Evolutionary conservation across 2,113 vertebrate species (phyloP), one percentile per base, ranked within the genome.

Genomic region (Muscicapa adusta): DNA sequence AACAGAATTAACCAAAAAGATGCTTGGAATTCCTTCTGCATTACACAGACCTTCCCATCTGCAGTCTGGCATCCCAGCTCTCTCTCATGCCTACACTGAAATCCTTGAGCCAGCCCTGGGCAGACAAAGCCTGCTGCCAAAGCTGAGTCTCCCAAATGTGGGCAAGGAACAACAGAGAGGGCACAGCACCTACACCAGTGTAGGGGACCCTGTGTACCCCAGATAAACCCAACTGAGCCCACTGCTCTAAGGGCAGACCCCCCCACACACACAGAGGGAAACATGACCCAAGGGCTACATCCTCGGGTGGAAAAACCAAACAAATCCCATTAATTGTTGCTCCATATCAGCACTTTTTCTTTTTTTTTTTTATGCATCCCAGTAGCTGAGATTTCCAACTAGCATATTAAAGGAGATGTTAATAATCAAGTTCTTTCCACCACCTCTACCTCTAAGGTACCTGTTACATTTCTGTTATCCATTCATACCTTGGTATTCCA

Each of bases 21-120:
- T 95, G 77, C 78, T 94, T 94, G 74, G 88, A 93, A 96, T 96
- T 95, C 94, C 62, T 96, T 96, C 85, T 91, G 91, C 79, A 92
- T 94, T 90, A 90, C 88, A 90, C 38, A 95, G 79, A 82, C 50
- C 94, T 95, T 76, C 92, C 75, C 72, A 54, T 70, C 5, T 70
- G 88, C 88, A 89, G 8, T 70, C 85, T 43, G 6, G 85, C 58
- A 94, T 79, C 78, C 67, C 78, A 68, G 88, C 60, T 20, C 92
- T 53, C 74, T 34, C 83, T 67, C 54, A 33, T 80, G 94, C 82
- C 79, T 62, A 31, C 47, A 31, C 28, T 88, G 51, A 47, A 88
- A 65, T 33, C 66, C 56, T 45, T 61, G 67, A 42, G 53, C 4
- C 65, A 81, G 61, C 61, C 68, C 38, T 63, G 14, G 1, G 77